Percentiles rank a stretch among this genome's conserved stretches.
Conservation (phyloP, 1,140 invertebrate genomes). For the Halesus radiatus region DNA sequence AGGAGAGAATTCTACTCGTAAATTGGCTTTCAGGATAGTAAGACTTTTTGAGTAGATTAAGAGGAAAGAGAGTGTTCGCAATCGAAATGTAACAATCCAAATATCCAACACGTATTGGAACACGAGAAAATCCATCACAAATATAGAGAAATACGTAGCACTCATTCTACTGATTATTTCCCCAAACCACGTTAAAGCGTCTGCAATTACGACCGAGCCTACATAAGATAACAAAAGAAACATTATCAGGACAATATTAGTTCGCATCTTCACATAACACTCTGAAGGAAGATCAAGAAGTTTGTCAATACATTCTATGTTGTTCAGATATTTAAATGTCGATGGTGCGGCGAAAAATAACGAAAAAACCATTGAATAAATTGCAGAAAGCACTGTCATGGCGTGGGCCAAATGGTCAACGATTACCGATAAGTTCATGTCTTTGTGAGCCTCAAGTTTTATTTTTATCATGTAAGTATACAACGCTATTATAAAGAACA, state of each 20-base stretch:
- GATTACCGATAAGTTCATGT: not conserved
- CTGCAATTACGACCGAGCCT: not conserved
- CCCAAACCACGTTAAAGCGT: not conserved
- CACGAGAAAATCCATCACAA: not conserved
- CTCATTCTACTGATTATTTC: not conserved
- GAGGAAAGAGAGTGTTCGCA: not conserved
- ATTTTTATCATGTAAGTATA: too few species aligned
- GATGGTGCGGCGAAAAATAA: not conserved
- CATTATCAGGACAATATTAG: not conserved
- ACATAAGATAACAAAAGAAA: not conserved
- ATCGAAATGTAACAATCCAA: not conserved
- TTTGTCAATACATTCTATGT: not conserved
- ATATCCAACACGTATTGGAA: conserved; percentile 5
- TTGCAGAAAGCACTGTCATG: not conserved
- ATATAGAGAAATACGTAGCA: not conserved
- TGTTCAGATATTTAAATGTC: not conserved
- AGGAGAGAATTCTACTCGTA: not conserved
- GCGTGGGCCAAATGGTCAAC: not conserved
- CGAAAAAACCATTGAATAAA: not conserved
- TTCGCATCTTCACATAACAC: not conserved
- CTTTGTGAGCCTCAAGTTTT: too few species aligned
- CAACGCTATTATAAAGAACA: too few species aligned
- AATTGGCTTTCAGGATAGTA: not conserved
- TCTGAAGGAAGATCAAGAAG: not conserved
- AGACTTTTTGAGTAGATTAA: not conserved